These are phyloP conservation scores for Leucophora obtusa DNA, from an alignment of 2,888 invertebrate genomes.

Conservation along the genomic window DNA sequence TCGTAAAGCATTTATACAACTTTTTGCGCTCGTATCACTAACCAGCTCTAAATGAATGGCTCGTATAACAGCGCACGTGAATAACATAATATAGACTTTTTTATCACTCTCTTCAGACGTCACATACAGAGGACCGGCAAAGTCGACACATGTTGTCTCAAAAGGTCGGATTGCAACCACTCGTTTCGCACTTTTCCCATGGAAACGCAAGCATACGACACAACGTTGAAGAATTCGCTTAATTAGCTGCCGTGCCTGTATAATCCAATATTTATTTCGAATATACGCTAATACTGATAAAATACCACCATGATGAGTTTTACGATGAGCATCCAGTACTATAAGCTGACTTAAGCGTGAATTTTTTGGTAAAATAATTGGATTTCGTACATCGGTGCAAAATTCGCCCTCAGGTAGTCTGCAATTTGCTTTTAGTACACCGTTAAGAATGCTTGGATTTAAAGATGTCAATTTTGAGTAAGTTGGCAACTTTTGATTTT, in stretches of 20 bases:
- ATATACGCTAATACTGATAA: conserved; percentile 39
- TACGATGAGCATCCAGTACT: conserved; percentile 48
- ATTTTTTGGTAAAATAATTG: conserved; percentile 50
- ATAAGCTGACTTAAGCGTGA: conserved; percentile 44
- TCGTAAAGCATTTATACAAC: too few relatives aligned
- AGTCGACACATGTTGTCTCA: too few relatives aligned
- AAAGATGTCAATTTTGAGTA: conserved; percentile 43
- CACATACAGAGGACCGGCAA: too few relatives aligned
- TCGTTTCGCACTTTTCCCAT: too few relatives aligned
- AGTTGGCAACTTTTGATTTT: conserved; percentile 12
- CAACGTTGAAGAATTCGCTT: too few relatives aligned
- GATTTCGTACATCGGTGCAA: conserved; percentile 18
- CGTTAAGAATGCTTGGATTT: conserved; percentile 37
- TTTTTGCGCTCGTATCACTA: conserved; percentile 41
- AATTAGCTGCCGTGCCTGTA: conserved; percentile 43
- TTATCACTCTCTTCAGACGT: too few relatives aligned
- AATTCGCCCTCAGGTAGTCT: conserved; percentile 43
- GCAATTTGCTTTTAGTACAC: conserved; percentile 14
- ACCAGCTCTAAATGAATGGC: conserved; percentile 53
- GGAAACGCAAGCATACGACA: too few relatives aligned
- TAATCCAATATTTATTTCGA: conserved; percentile 52
- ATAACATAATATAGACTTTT: too few relatives aligned
- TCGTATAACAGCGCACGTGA: conserved; percentile 51
- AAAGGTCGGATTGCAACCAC: too few relatives aligned
- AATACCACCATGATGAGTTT: conserved; percentile 42